These are phyloP conservation scores for Synanthedon andrenaeformis DNA, from an alignment of 2,888 invertebrate species.

Conservation along the genomic window DNA sequence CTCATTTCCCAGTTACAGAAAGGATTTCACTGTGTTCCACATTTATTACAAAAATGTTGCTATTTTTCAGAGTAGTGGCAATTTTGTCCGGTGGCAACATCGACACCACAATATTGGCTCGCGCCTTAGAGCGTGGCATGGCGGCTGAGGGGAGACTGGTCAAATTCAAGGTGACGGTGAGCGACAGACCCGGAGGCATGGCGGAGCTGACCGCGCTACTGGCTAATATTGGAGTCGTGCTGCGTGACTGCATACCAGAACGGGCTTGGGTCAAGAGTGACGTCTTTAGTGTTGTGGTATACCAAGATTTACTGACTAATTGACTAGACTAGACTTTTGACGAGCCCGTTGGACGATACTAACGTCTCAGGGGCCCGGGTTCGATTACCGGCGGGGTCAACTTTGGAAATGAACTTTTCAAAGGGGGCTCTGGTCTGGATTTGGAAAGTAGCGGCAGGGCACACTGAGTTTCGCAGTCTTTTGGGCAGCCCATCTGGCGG, in stretches of 20 bases:
- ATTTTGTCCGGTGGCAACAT: conserved; percentile 90
- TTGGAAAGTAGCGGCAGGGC: too few species aligned
- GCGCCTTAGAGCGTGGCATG: conserved; percentile 89
- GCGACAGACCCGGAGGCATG: conserved; percentile 88
- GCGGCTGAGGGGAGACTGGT: conserved; percentile 85
- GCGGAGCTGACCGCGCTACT: conserved; percentile 83
- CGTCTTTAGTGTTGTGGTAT: conserved; percentile 73
- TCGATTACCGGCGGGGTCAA: too few species aligned
- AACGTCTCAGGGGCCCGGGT: neutral
- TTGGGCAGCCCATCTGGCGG: too few species aligned
- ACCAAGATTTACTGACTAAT: conserved; percentile 1
- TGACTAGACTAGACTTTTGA: neutral
- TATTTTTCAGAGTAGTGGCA: conserved; percentile 77
- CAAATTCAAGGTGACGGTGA: conserved; percentile 73
- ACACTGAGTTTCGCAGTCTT: too few species aligned
- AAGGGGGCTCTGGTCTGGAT: too few species aligned
- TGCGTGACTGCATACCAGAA: conserved; percentile 95
- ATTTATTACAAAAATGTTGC: neutral
- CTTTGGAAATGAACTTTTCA: too few species aligned
- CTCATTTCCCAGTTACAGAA: too few species aligned
- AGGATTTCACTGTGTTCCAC: too few species aligned
- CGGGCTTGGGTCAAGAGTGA: conserved; percentile 93
- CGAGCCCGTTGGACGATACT: neutral
- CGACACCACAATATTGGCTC: conserved; percentile 87
- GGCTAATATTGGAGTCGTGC: conserved; percentile 81